A percentile compares a stretch with the other conserved stretches of the same genome.
Evolutionary conservation across 2,113 vertebrate species (phyloP).

Genomic region (Prunella himalayana): DNA sequence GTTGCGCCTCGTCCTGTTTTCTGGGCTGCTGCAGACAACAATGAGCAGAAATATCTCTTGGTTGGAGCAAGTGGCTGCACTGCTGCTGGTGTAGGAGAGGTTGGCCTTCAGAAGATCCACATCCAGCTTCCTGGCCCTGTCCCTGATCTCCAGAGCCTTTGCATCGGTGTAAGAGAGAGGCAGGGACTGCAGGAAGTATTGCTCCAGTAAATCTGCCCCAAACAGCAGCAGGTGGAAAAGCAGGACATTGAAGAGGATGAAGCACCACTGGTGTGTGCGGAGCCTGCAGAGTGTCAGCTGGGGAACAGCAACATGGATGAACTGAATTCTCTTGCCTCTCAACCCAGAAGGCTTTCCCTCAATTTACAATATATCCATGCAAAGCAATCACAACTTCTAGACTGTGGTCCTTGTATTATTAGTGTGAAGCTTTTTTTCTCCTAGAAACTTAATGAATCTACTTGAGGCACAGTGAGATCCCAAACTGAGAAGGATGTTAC

Average conservation of each 20-base stretch:
- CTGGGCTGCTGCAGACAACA: constrained; percentile 78
- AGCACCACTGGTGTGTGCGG: constrained; percentile 90
- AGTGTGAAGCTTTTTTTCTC: background rate
- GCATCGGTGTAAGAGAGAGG: constrained; percentile 78
- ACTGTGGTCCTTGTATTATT: rapidly evolving
- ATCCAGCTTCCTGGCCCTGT: constrained; percentile 82
- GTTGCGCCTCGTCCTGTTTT: constrained; percentile 74
- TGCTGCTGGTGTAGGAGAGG: constrained; percentile 69
- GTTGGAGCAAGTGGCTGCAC: constrained; percentile 61
- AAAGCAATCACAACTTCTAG: background rate
- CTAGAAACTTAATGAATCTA: background rate
- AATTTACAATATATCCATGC: background rate
- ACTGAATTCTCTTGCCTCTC: background rate
- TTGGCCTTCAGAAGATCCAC: constrained; percentile 69
- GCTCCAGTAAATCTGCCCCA: constrained; percentile 88
- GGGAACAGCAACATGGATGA: background rate
- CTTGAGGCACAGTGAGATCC: background rate
- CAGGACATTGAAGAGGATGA: constrained; percentile 85
- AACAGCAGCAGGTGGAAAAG: constrained; percentile 89
- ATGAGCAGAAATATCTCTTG: constrained; percentile 82
- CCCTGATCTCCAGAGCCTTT: constrained; percentile 76
- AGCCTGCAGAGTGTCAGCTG: constrained; percentile 82
- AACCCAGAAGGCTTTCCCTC: background rate
- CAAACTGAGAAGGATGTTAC: rapidly evolving
- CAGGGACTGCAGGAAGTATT: constrained; percentile 82